Evolutionary conservation across 1,140 invertebrate genomes (phyloP).

Genomic region (Hestina assimilis): DNA sequence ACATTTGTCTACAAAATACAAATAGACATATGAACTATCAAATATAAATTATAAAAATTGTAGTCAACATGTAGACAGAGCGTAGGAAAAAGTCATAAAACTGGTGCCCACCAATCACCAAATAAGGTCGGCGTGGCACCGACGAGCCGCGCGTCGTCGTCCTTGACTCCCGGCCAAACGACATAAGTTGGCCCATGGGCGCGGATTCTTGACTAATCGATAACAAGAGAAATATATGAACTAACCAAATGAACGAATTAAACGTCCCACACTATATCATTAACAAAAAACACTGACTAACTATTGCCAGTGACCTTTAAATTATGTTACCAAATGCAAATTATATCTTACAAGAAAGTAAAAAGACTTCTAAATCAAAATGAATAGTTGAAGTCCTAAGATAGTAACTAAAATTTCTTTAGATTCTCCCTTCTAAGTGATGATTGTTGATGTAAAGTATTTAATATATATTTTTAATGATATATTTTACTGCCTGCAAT

Average conservation of each 20-base stretch:
- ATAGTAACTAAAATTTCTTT: too few species aligned
- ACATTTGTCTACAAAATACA: slow-evolving; percentile 40
- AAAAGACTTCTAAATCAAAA: too few species aligned
- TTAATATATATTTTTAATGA: too few species aligned
- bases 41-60: slow-evolving; percentile 55
- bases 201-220: slow-evolving; percentile 72
- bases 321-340: background rate
- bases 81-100: slow-evolving; percentile 75
- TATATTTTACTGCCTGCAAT: too few species aligned
- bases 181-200: slow-evolving; percentile 75
- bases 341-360: too few species aligned
- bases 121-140: slow-evolving; percentile 73
- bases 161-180: slow-evolving; percentile 76
- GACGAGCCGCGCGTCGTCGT: slow-evolving; percentile 60
- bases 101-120: slow-evolving; percentile 75
- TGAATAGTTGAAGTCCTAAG: too few species aligned
- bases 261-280: slow-evolving; percentile 57
- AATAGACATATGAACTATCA: too few species aligned
- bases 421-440: too few species aligned
- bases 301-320: background rate
- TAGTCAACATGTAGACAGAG: slow-evolving; percentile 61
- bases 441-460: too few species aligned
- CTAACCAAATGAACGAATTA: slow-evolving; percentile 54
- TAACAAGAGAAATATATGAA: slow-evolving; percentile 35
- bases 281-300: slow-evolving; percentile 25